These are phyloP conservation scores for Andrena bicolor DNA, from an alignment of 2,888 invertebrate species.

Conservation along the genomic window DNA sequence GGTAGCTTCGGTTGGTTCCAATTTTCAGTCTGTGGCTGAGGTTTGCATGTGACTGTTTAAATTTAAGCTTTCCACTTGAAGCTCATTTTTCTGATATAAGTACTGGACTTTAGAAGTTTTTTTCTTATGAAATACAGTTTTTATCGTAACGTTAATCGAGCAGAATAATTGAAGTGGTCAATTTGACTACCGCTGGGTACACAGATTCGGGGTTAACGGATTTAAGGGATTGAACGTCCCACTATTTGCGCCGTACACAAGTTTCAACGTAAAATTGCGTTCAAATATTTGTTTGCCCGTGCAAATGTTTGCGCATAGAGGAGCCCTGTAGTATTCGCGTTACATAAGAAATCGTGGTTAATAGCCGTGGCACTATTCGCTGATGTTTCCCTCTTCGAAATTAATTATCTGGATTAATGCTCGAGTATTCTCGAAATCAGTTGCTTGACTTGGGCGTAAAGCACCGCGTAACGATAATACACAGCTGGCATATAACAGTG, in stretches of 20 bases:
- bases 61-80: too few relatives aligned
- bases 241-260: slow-evolving; percentile 12
- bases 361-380: not conserved
- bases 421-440: not conserved
- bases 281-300: slow-evolving; percentile 20
- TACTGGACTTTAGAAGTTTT: too few relatives aligned
- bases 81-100: too few relatives aligned
- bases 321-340: not conserved
- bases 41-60: too few relatives aligned
- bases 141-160: too few relatives aligned
- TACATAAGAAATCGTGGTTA: slow-evolving; percentile 8
- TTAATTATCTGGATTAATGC: not conserved
- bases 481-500: not conserved
- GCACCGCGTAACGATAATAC: too few relatives aligned
- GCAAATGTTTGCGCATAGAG: slow-evolving; percentile 12
- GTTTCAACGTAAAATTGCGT: slow-evolving; percentile 22
- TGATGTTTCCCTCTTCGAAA: not conserved
- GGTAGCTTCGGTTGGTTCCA: too few relatives aligned
- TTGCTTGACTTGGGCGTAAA: not conserved
- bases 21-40: too few relatives aligned
- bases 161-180: too few relatives aligned
- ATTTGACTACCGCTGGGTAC: not conserved
- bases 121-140: too few relatives aligned
- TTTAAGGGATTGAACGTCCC: slow-evolving; percentile 9
- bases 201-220: slow-evolving; percentile 14